These are phyloP conservation scores for Trichogramma pretiosum DNA, from an alignment of 1,140 invertebrate species.

Conservation along the genomic window DNA sequence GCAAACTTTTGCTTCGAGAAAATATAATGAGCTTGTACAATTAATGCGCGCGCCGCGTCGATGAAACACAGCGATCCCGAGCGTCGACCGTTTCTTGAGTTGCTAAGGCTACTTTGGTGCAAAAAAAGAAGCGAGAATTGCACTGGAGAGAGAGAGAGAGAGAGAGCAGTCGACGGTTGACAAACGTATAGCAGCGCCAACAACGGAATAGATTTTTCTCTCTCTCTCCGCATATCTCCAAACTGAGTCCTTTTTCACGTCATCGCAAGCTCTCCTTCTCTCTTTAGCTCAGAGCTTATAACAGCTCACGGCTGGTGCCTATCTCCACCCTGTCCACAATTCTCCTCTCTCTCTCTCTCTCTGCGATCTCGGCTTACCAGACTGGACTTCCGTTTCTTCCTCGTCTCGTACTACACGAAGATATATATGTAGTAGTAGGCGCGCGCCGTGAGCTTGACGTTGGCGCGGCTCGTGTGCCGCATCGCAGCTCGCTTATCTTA, in stretches of 20 bases:
- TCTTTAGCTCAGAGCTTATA: neutral
- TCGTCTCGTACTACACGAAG: too few species aligned
- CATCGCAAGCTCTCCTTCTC: neutral
- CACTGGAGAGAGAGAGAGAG: neutral
- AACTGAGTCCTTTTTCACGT: constrained; percentile 9
- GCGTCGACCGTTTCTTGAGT: neutral
- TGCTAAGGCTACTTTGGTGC: constrained; percentile 2
- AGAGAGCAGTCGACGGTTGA: constrained; percentile 4
- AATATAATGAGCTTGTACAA: too few species aligned
- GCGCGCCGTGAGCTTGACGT: too few species aligned
- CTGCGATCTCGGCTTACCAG: constrained; percentile 13
- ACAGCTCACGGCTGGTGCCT: neutral
- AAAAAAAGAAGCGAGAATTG: too few species aligned
- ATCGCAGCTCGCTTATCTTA: too few species aligned
- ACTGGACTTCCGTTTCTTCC: constrained; percentile 17
- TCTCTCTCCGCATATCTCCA: neutral
- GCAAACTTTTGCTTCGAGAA: too few species aligned
- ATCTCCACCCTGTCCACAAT: neutral
- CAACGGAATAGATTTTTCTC: constrained; percentile 9
- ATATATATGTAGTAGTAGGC: too few species aligned
- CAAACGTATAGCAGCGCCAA: constrained; percentile 2
- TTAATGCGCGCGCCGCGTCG: neutral
- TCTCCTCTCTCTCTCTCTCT: neutral
- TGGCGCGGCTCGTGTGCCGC: too few species aligned
- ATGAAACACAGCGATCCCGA: neutral